Conservation (phyloP, 1,140 invertebrate genomes). For the Tenebrio molitor region DNA sequence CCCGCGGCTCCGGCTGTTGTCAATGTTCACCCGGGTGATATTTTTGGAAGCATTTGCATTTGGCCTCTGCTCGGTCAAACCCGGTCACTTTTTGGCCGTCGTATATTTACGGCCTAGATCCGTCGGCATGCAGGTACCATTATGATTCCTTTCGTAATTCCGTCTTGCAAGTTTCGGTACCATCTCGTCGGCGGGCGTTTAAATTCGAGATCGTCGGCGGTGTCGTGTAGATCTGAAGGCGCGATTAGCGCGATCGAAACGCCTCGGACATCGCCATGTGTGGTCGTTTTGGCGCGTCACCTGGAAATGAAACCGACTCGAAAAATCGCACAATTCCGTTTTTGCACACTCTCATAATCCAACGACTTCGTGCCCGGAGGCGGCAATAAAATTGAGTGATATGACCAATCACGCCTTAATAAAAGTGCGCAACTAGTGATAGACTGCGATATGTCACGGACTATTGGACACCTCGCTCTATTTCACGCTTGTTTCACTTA, state of each 20-base stretch:
- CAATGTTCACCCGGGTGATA: too few relatives aligned
- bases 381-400: slow-evolving; percentile 41
- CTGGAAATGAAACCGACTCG: background rate
- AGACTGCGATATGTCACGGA: slow-evolving; percentile 49
- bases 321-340: slow-evolving; percentile 14
- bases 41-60: too few relatives aligned
- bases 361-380: slow-evolving; percentile 11
- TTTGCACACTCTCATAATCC: slow-evolving; percentile 26
- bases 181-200: background rate
- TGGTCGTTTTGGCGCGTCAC: background rate
- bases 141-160: too few relatives aligned
- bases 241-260: background rate
- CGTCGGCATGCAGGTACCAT: too few relatives aligned
- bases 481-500: slow-evolving; percentile 50
- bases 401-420: slow-evolving; percentile 46
- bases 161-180: background rate
- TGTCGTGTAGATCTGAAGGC: too few relatives aligned
- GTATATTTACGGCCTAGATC: too few relatives aligned
- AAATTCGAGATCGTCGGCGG: background rate
- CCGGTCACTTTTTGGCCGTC: too few relatives aligned
- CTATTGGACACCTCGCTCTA: slow-evolving; percentile 52
- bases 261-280: background rate
- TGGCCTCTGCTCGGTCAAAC: too few relatives aligned
- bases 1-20: too few relatives aligned
- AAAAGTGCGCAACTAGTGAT: slow-evolving; percentile 45